Evolutionary conservation across 2,797 vertebrate genomes (phyloP).

Genomic region (Capromys pilorides): DNA sequence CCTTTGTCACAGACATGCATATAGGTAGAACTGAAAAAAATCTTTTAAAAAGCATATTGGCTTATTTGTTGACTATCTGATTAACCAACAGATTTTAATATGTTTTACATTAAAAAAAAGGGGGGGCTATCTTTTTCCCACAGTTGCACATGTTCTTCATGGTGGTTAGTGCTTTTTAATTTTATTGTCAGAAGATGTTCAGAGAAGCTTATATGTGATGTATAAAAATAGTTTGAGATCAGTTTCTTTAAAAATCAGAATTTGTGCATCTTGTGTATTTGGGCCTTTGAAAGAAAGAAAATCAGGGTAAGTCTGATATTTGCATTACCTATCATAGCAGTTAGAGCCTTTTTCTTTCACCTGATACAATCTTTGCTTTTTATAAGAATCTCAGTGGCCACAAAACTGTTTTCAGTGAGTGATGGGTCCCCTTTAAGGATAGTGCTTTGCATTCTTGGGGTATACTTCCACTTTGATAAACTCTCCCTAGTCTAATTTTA

Average conservation of each 20-base stretch:
- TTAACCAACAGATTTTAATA: neutral
- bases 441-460: neutral
- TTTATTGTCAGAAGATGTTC: neutral
- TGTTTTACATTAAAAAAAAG: neutral
- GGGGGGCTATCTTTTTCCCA: neutral
- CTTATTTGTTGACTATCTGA: neutral
- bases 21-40: neutral
- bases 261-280: neutral
- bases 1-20: fast-evolving
- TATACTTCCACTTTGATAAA: neutral
- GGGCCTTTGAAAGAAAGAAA: neutral
- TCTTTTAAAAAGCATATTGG: neutral
- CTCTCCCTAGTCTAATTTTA: neutral
- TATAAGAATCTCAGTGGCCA: neutral
- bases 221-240: neutral
- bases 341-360: neutral
- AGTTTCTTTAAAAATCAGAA: neutral
- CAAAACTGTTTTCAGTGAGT: neutral
- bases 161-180: neutral
- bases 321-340: neutral
- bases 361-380: neutral
- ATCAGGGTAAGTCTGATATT: neutral
- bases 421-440: neutral
- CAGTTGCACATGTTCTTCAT: neutral
- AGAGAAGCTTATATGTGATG: neutral